Conservation (phyloP, 53 echinoderm and acorn worm genomes). For the Patiria pectinifera region DNA sequence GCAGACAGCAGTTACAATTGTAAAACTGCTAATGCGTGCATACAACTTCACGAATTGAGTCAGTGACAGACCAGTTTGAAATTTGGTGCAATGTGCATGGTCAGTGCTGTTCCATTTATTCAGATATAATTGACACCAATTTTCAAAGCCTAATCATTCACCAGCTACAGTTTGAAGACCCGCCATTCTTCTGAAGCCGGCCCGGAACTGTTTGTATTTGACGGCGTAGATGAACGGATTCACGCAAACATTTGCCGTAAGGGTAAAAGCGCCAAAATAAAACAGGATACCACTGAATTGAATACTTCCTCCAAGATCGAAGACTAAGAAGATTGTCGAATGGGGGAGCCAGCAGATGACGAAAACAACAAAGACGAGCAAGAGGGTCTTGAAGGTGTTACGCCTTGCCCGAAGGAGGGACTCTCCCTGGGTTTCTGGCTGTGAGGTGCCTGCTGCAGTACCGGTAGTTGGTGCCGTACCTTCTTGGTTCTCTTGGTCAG, state of each 20-base stretch:
- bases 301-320: slow-evolving; percentile 18
- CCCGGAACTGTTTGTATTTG: slow-evolving; percentile 55
- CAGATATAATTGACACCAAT: too few relatives aligned
- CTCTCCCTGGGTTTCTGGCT: neutral
- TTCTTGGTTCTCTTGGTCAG: neutral
- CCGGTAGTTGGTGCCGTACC: neutral
- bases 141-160: too few relatives aligned
- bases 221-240: slow-evolving; percentile 60
- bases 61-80: too few relatives aligned
- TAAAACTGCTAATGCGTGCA: too few relatives aligned
- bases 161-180: neutral
- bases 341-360: slow-evolving; percentile 64
- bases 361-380: slow-evolving; percentile 46
- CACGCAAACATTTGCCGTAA: slow-evolving; percentile 33
- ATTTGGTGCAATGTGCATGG: too few relatives aligned
- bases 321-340: slow-evolving; percentile 38
- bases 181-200: neutral
- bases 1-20: too few relatives aligned
- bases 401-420: slow-evolving; percentile 27
- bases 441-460: neutral
- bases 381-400: slow-evolving; percentile 63
- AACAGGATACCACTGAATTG: slow-evolving; percentile 16
- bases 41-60: too few relatives aligned
- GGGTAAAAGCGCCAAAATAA: slow-evolving; percentile 14
- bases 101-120: too few relatives aligned